These are phyloP conservation scores for Hypotaenidia philippensis DNA, from an alignment of 2,797 vertebrate genomes.

Conservation along the genomic window DNA sequence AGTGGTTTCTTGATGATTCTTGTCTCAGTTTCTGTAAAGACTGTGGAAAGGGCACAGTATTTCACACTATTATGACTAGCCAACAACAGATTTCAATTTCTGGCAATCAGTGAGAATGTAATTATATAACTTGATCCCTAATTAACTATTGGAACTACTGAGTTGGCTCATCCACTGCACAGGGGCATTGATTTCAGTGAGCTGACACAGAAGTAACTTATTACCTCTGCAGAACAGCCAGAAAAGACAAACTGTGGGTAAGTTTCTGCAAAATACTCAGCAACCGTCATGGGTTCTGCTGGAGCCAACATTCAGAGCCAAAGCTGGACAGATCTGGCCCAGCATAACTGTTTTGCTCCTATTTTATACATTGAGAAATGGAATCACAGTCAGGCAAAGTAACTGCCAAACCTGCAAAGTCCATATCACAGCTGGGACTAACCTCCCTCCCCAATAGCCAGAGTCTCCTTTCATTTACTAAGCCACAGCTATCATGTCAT, in stretches of 20 bases:
- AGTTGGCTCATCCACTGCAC: neutral
- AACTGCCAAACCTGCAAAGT: neutral
- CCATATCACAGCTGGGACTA: neutral
- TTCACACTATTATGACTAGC: neutral
- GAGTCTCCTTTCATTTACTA: neutral
- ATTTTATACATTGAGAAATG: neutral
- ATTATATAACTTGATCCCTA: neutral
- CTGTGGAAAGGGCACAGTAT: neutral
- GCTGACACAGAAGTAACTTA: neutral
- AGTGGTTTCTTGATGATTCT: neutral
- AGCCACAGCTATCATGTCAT: neutral
- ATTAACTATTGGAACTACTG: neutral
- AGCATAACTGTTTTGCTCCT: neutral
- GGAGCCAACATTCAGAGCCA: neutral
- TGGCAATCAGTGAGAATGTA: neutral
- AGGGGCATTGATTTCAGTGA: neutral
- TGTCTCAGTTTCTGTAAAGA: neutral
- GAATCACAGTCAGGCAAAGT: neutral
- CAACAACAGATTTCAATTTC: accelerated
- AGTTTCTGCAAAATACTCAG: neutral
- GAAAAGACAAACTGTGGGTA: neutral
- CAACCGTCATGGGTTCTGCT: neutral
- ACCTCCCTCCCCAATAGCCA: neutral
- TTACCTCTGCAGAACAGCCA: neutral
- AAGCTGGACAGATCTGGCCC: neutral